These are phyloP conservation scores for Muntiacus muntjak DNA, from an alignment of 2,113 vertebrate genomes.

Conservation along the genomic window DNA sequence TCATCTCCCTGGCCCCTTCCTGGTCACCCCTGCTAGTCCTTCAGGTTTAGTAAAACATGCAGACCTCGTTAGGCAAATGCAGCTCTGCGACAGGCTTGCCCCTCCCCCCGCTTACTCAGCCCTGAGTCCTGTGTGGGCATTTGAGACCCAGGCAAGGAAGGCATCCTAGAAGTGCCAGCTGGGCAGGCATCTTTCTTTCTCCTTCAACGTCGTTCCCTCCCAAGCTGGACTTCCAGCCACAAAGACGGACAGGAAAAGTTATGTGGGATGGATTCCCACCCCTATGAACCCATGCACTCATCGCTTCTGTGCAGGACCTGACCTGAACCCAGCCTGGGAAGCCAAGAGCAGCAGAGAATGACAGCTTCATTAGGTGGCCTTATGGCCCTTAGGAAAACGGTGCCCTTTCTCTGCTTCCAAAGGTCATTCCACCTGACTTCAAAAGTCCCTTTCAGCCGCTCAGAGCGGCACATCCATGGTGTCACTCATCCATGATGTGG, in stretches of 20 bases:
- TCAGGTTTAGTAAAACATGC: not conserved
- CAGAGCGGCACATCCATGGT: not conserved
- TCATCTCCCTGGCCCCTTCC: not conserved
- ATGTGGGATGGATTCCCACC: not conserved
- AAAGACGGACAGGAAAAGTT: not conserved
- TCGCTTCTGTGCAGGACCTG: not conserved
- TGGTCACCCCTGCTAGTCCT: not conserved
- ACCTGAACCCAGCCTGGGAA: not conserved
- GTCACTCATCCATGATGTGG: not conserved
- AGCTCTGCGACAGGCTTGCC: not conserved
- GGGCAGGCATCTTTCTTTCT: not conserved
- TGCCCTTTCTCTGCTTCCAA: constrained; percentile 20
- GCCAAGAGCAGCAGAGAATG: not conserved
- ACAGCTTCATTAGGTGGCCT: not conserved
- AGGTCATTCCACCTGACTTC: not conserved
- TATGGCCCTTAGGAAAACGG: not conserved
- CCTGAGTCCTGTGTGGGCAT: not conserved
- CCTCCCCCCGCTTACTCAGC: accelerated
- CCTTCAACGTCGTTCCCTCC: not conserved
- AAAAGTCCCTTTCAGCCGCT: not conserved
- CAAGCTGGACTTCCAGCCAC: not conserved
- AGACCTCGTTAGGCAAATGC: not conserved
- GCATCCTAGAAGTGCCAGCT: not conserved
- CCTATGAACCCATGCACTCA: accelerated
- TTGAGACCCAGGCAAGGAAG: not conserved